Evolutionary conservation across 2,113 vertebrate genomes (phyloP).

Genomic region (Hypomesus transpacificus): DNA sequence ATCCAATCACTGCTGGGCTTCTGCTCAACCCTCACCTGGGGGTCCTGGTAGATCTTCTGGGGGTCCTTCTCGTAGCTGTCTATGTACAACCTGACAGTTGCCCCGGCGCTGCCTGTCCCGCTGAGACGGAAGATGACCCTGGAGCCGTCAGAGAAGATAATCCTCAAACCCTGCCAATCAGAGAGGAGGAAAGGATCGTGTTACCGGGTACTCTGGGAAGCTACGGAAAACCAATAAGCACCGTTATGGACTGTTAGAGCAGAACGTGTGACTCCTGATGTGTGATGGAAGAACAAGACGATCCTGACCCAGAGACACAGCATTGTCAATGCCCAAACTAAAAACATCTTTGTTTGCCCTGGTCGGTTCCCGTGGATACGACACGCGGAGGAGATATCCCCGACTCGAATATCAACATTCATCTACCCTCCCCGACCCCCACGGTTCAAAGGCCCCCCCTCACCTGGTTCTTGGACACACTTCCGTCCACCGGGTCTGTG

Average conservation of each 20-base stretch:
- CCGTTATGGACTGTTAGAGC: too few relatives aligned
- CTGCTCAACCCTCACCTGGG: conserved; percentile 78
- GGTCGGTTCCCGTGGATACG: too few relatives aligned
- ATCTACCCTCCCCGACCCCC: not conserved
- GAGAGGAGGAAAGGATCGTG: not conserved
- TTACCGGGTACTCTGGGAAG: too few relatives aligned
- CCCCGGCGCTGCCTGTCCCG: conserved; percentile 93
- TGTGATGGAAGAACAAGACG: too few relatives aligned
- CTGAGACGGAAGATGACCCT: conserved; percentile 96
- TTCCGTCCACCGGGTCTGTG: conserved; percentile 91
- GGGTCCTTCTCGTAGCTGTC: conserved; percentile 96
- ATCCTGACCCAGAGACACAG: too few relatives aligned
- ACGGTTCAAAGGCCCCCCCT: conserved; percentile 11
- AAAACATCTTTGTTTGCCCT: too few relatives aligned
- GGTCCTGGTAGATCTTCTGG: conserved; percentile 87
- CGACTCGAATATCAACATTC: not conserved
- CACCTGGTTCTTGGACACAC: conserved; percentile 95
- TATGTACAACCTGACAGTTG: conserved; percentile 92
- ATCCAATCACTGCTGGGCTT: conserved; percentile 10
- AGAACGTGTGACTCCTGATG: too few relatives aligned
- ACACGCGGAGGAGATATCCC: too few relatives aligned
- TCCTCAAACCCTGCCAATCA: conserved; percentile 81
- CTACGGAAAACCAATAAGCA: too few relatives aligned
- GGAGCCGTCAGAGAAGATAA: conserved; percentile 94
- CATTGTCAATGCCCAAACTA: too few relatives aligned